These are phyloP conservation scores for human DNA, from an alignment of 2,113 vertebrate species.

Conservation along the genomic window GRCh38 chr11:113811001-113811500, in stretches of 20 bases:
- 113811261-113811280: conserved; percentile 20
- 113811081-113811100: background rate
- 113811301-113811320: background rate
- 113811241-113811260: background rate
- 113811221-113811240: background rate
- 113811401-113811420: background rate
- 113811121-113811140: background rate
- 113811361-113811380: background rate
- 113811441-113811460: background rate
- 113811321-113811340: background rate
- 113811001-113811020: background rate
- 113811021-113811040: background rate
- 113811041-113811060: background rate
- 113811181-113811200: background rate
- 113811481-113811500: background rate
- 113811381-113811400: background rate
- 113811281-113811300: conserved; percentile 3
- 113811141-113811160: background rate
- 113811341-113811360: background rate
- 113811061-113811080: background rate
- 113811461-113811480: background rate
- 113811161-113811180: background rate
- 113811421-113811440: background rate
- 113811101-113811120: background rate
- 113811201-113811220: background rate